Conservation (phyloP, 1,140 invertebrate genomes). For the Drosophila melanica region DNA sequence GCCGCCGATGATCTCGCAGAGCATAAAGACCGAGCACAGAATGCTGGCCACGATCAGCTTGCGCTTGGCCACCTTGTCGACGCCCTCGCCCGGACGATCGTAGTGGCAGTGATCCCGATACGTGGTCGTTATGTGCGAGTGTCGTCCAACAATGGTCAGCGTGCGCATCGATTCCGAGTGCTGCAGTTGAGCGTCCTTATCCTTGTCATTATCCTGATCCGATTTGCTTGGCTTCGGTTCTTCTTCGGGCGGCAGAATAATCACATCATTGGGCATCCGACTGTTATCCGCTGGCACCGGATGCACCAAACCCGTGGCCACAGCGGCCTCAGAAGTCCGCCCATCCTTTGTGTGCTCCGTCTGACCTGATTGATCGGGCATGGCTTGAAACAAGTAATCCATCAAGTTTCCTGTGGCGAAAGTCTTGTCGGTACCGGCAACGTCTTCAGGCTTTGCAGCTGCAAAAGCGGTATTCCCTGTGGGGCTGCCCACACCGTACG, state of each 20-base stretch:
- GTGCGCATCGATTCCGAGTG: slow-evolving; percentile 47
- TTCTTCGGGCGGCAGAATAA: not conserved
- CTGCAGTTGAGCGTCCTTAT: not conserved
- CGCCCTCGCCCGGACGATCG: slow-evolving; percentile 85
- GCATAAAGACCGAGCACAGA: slow-evolving; percentile 87
- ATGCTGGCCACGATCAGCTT: slow-evolving; percentile 85
- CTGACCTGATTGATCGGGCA: not conserved
- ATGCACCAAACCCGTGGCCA: not conserved
- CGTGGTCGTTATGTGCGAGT: slow-evolving; percentile 43
- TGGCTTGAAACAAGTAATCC: not conserved
- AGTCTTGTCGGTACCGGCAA: not conserved
- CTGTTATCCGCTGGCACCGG: not conserved
- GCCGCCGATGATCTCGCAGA: slow-evolving; percentile 88
- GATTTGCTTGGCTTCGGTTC: not conserved
- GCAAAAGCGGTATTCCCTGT: not conserved
- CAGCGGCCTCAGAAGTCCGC: not conserved
- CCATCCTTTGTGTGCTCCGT: too few species aligned
- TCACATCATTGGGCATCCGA: slow-evolving; percentile 1
- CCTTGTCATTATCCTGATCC: not conserved
- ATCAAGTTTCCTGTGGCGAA: not conserved
- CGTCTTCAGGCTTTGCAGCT: not conserved
- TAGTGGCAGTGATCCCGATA: slow-evolving; percentile 89
- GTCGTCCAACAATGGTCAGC: slow-evolving; percentile 55
- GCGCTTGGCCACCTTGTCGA: slow-evolving; percentile 84
- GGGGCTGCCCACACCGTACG: not conserved